These are phyloP conservation scores for Pogona vitticeps DNA, from an alignment of 2,113 vertebrate genomes.

Conservation along the genomic window DNA sequence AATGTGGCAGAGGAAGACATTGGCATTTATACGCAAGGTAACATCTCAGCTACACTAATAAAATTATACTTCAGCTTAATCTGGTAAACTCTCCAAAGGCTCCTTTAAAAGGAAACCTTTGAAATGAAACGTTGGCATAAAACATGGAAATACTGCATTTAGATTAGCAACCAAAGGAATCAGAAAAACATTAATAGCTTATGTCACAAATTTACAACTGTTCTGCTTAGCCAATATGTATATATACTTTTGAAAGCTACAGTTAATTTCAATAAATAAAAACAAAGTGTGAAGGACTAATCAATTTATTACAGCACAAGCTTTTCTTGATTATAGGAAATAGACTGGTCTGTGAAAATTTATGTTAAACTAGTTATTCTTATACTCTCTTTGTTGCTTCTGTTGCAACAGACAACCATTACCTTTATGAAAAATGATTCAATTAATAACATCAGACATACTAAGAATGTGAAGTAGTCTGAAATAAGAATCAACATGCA, in stretches of 20 bases:
- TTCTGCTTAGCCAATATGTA: background rate
- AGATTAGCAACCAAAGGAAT: slow-evolving; percentile 19
- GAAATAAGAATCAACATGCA: background rate
- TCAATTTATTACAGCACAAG: background rate
- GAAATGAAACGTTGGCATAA: background rate
- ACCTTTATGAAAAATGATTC: background rate
- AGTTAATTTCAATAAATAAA: background rate
- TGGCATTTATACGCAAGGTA: slow-evolving; percentile 26
- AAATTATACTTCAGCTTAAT: background rate
- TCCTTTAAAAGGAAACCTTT: slow-evolving; percentile 25
- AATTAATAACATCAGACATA: background rate
- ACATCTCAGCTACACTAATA: slow-evolving; percentile 9
- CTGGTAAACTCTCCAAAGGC: background rate
- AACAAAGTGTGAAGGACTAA: background rate
- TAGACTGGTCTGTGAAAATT: background rate
- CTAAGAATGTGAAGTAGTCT: background rate
- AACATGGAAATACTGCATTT: fast-evolving
- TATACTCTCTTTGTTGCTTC: background rate
- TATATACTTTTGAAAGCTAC: background rate
- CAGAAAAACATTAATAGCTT: background rate
- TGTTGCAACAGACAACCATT: background rate
- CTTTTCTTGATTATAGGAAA: background rate
- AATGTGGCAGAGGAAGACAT: background rate
- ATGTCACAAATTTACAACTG: background rate
- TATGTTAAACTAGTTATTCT: background rate